A percentile compares a stretch with the other conserved stretches of the same genome.
Evolutionary conservation across 1,140 invertebrate species (phyloP).

Genomic region (Ceratina calcarata): DNA sequence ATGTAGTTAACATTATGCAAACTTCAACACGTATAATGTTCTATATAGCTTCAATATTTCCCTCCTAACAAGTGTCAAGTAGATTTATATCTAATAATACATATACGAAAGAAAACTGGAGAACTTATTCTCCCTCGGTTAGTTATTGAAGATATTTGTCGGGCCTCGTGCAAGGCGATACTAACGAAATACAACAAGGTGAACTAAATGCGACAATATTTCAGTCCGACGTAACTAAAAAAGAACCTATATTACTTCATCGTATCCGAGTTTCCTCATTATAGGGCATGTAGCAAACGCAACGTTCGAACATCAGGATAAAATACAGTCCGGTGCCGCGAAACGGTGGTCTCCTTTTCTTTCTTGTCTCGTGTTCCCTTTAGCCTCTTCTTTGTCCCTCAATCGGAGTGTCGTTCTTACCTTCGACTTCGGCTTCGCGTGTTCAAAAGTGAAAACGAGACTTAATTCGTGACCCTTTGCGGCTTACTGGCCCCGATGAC

Average conservation of each 20-base stretch:
- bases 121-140: no score
- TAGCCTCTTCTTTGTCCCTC: slow-evolving; percentile 23
- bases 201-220: slow-evolving; percentile 34
- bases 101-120: no score
- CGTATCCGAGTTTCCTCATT: slow-evolving; percentile 46
- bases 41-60: no score
- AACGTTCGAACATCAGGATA: slow-evolving; percentile 40
- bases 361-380: slow-evolving; percentile 27
- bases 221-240: slow-evolving; percentile 3
- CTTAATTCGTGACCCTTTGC: slow-evolving; percentile 35
- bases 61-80: no score
- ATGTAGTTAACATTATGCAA: no score
- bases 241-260: slow-evolving; percentile 43
- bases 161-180: background rate
- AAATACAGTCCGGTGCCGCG: slow-evolving; percentile 34
- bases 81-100: no score
- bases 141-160: slow-evolving; percentile 12
- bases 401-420: slow-evolving; percentile 41
- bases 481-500: slow-evolving; percentile 58
- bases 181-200: slow-evolving; percentile 28
- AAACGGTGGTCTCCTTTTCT: slow-evolving; percentile 19
- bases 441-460: slow-evolving; percentile 49
- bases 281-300: slow-evolving; percentile 26
- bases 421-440: slow-evolving; percentile 35
- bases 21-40: no score